Base-by-base conservation (phyloP, 92 coral and sea anemone genomes). In the Hydrozoanthus gracilis region DNA sequence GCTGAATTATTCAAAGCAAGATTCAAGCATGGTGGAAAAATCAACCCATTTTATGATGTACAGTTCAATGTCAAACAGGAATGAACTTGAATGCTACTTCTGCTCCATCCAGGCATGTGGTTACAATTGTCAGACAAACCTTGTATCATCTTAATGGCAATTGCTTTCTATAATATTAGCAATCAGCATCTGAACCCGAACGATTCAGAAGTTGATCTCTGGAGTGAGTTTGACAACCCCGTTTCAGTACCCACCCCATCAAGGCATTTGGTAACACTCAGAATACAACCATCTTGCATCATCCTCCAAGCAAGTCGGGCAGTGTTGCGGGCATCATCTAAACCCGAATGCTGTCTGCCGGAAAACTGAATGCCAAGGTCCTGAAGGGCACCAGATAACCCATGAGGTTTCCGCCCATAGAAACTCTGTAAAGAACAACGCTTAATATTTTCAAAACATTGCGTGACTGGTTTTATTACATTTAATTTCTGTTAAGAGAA, bases 291-390 rank as follows among this genome's bases (percentile, higher is more conserved):
- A 88, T 94, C 98, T 58, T 72, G 83, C 16, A 94, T 86, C 98
- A 94, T 94, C 85, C 93, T 87, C 98, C 98, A 92, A 3, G 98
- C 85, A 4, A 94, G 82, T 4, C 67, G 78, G 15, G 98, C 98
- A 14, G 95, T 92, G 82, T 94, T 94, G 46, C 98, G 95, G 7
- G 98, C 98, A 82, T 94, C 98, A 73, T 92, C 95, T 27, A 94
- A 44, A 49, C 98, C 98, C 61, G 95, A 94, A 77, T 94, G 98
- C 72, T 94, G 91, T 83, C 98, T 86, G 4, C 98, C 98, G 51
- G 88, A 27, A 64, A 94, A 94, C 85, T 86, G 83, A 45, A 94
- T 90, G 11, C 98, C 98, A 8, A 94, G 78, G 44, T 94, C 98
- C 73, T 88, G 91, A 18, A 94, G 78, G 6, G 98, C 95, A 44